Conservation (phyloP, 2,888 invertebrate genomes). For the Hylaea fasciaria region DNA sequence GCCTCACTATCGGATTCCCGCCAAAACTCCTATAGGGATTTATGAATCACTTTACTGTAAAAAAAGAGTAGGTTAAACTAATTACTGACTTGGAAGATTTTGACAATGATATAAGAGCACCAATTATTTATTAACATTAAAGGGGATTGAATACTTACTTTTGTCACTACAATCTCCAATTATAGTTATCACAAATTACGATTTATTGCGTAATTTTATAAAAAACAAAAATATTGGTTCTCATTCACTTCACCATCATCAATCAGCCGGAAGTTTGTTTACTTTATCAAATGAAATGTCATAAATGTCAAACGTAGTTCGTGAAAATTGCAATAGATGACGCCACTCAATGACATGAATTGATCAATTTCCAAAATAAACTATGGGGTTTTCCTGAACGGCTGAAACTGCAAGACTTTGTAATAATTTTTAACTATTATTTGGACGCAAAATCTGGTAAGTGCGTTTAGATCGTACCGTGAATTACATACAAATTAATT, state of each 20-base stretch:
- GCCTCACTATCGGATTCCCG: too few relatives aligned
- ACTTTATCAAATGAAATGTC: slow-evolving; percentile 43
- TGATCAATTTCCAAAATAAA: slow-evolving; percentile 83
- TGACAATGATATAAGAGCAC: too few relatives aligned
- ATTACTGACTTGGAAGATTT: too few relatives aligned
- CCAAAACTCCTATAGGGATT: too few relatives aligned
- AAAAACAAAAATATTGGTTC: slow-evolving; percentile 4
- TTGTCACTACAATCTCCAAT: slow-evolving; percentile 3
- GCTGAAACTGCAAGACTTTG: slow-evolving; percentile 50
- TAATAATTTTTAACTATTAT: slow-evolving; percentile 55
- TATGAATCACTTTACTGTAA: too few relatives aligned
- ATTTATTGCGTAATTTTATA: slow-evolving; percentile 6
- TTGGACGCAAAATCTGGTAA: slow-evolving; percentile 61
- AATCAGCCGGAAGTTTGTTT: slow-evolving; percentile 54
- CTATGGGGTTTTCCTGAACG: slow-evolving; percentile 73
- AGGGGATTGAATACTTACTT: too few relatives aligned
- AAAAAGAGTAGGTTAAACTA: too few relatives aligned
- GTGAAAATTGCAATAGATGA: slow-evolving; percentile 67
- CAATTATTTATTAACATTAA: too few relatives aligned
- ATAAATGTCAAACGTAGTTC: slow-evolving; percentile 47
- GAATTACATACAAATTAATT: slow-evolving; percentile 57
- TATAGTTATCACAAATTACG: too few relatives aligned
- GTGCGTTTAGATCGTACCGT: slow-evolving; percentile 51
- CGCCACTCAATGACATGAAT: slow-evolving; percentile 72
- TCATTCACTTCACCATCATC: slow-evolving; percentile 1